These are phyloP conservation scores for Chrysodeixis includens DNA, from an alignment of 2,888 invertebrate genomes.

Conservation along the genomic window DNA sequence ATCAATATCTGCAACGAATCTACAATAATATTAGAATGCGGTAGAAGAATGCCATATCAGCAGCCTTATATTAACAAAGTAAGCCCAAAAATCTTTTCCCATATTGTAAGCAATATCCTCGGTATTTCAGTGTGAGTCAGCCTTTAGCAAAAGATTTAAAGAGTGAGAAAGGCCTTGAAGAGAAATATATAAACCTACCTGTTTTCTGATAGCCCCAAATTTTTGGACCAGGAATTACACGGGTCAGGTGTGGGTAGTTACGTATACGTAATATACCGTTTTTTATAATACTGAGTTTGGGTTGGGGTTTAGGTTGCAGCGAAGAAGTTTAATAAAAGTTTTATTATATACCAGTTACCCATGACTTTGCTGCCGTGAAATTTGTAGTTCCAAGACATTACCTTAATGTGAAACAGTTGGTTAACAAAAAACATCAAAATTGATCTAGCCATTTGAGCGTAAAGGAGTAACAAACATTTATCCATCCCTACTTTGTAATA, in stretches of 20 bases:
- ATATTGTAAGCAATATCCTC: background rate
- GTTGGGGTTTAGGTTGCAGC: conserved; percentile 9
- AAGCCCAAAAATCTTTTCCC: background rate
- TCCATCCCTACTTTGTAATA: too few species aligned
- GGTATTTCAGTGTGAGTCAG: background rate
- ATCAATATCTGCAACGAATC: too few species aligned
- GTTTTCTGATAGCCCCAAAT: conserved; percentile 32
- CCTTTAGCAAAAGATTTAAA: conserved; percentile 40
- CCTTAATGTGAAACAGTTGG: too few species aligned
- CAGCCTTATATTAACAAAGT: background rate
- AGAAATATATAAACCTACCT: conserved; percentile 19
- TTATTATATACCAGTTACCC: too few species aligned
- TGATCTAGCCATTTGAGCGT: too few species aligned
- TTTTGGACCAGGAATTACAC: conserved; percentile 46
- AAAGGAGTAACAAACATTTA: too few species aligned
- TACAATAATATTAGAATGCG: background rate
- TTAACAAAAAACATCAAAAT: too few species aligned
- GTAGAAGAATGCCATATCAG: background rate
- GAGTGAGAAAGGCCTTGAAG: conserved; percentile 32
- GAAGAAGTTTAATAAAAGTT: conserved; percentile 15
- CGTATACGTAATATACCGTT: conserved; percentile 38
- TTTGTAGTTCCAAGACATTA: too few species aligned
- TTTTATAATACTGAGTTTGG: conserved; percentile 30
- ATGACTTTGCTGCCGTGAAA: too few species aligned
- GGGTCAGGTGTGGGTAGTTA: conserved; percentile 40